Percentiles rank a stretch among this genome's conserved stretches.
phyloP scores from a whole-genome alignment of 2,888 invertebrate genomes.

The Leucoma salicis region DNA sequence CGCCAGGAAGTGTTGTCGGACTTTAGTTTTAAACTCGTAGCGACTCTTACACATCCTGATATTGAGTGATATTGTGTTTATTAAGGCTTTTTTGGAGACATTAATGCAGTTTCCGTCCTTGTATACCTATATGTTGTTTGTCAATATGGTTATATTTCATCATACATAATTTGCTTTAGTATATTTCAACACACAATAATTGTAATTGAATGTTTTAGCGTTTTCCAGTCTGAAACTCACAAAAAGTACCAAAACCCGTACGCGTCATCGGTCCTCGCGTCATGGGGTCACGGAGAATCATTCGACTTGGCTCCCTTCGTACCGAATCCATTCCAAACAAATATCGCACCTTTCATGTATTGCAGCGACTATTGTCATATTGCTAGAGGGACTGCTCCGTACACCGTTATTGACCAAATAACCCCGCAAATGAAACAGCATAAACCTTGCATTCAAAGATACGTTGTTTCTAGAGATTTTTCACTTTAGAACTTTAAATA shows the following conservation, averaged over 20 bases:
- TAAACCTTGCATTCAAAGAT: constrained; percentile 43
- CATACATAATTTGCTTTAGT: no score
- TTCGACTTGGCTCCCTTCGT: constrained; percentile 65
- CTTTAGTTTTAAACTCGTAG: no score
- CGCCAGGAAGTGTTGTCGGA: no score
- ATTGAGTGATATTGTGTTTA: no score
- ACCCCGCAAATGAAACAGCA: constrained; percentile 46
- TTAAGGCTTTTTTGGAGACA: no score
- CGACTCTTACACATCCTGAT: no score
- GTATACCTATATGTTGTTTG: no score
- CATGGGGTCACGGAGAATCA: constrained; percentile 62
- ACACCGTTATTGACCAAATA: constrained; percentile 62
- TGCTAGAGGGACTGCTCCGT: constrained; percentile 63
- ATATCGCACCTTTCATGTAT: constrained; percentile 74
- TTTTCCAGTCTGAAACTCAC: constrained; percentile 65
- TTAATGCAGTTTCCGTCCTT: no score
- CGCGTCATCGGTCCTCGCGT: constrained; percentile 50
- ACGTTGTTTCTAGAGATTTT: constrained; percentile 53
- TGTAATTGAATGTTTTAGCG: no score
- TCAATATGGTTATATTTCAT: no score
- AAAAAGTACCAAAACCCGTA: constrained; percentile 63
- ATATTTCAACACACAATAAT: no score
- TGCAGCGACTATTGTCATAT: constrained; percentile 75
- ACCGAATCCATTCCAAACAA: constrained; percentile 71
- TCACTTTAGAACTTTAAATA: not conserved